Base-by-base conservation (phyloP, 2,797 vertebrate genomes). In the Bufotes viridis region DNA sequence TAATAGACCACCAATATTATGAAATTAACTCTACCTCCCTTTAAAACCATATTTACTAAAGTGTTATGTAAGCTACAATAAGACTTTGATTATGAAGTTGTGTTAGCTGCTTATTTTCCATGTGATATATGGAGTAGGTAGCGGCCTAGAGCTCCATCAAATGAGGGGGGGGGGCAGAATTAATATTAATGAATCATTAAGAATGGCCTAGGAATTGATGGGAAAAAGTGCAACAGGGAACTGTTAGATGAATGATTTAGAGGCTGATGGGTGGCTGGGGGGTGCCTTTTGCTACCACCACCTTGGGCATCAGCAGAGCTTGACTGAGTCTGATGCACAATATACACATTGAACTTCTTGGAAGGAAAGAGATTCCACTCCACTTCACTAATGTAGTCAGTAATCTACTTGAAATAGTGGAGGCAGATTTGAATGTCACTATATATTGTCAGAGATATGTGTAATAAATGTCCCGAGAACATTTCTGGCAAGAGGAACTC, bases 401-500 rank as follows among this genome's bases (percentile, higher is more conserved):
- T 78, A 55, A 78, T 24, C 13, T 78, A 53, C 75, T 51, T 78
- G 4, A 24, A 51, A 78, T 78, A 78, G 42, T 13, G 51, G 22
- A 55, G 55, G 51, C 7, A 53, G 72, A 75, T 49, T 74, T 20
- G 14, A 49, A 74, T 11, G 51, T n/a, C 34, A 51, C n/a, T 75
- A 53, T 75, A 75, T 75, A 75, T 75, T 34, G 49, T 49, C 72
- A n/a, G n/a, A 53, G 72, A 75, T 75, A 53, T 51, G 49, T 75
- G 42, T 53, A 75, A 49, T 22, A 53, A 74, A 75, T 75, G 20
- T 75, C 72, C 49, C 13, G 42, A 75, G 42, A 51, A 51, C 42
- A 51, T 51, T 75, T 75, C 72, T 75, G 72, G 72, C 72, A 75
- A 53, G 42, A 75, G 42, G 12, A 75, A 75, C 51, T 75, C 42